A percentile compares a stretch with the other conserved stretches of the same genome.
These are phyloP conservation scores for Brassicogethes aeneus DNA, from an alignment of 2,888 invertebrate species.

Conservation along the genomic window DNA sequence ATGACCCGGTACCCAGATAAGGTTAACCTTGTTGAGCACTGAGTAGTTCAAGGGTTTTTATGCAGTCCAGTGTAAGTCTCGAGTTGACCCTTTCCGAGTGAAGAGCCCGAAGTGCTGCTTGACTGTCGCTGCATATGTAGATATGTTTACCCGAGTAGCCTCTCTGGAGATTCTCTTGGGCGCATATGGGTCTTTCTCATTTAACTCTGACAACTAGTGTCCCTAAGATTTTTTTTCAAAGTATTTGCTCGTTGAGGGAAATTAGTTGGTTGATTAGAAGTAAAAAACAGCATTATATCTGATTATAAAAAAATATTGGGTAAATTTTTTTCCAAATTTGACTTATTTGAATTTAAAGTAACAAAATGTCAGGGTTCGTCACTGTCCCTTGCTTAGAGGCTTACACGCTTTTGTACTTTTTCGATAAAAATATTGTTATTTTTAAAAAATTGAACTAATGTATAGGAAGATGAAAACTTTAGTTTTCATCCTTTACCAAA, in stretches of 20 bases:
- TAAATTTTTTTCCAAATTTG: background rate
- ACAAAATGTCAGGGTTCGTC: background rate
- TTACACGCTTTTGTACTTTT: background rate
- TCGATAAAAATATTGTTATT: background rate
- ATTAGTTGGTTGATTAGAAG: background rate
- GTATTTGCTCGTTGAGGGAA: background rate
- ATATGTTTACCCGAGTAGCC: no score
- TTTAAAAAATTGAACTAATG: background rate
- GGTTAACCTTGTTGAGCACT: no score
- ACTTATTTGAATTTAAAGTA: background rate
- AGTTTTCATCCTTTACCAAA: background rate
- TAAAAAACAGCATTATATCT: background rate
- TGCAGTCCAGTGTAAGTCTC: no score
- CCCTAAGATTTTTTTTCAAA: background rate
- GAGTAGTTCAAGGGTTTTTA: no score
- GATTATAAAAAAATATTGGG: background rate
- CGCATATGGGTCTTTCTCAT: constrained; percentile 5
- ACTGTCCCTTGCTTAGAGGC: background rate
- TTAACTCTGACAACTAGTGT: constrained; percentile 3
- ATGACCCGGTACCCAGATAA: no score
- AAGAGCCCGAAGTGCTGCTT: no score
- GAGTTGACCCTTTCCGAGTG: no score
- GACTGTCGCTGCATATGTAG: no score
- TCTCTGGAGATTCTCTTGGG: no score
- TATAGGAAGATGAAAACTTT: background rate